Conservation (phyloP, 2,113 vertebrate species). For the Notarius quadriscutis region DNA sequence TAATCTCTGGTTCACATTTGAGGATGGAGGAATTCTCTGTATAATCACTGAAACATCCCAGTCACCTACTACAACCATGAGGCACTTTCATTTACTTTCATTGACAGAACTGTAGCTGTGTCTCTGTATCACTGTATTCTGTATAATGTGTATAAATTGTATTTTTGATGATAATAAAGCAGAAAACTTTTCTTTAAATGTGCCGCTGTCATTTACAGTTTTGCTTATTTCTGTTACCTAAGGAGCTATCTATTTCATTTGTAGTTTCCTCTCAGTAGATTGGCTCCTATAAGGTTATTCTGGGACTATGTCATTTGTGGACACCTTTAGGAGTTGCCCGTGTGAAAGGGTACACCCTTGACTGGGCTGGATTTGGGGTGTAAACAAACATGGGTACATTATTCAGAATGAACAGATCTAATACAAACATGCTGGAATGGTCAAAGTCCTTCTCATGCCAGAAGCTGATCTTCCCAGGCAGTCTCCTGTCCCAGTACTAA, state of each 20-base stretch:
- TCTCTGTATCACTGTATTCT: constrained; percentile 30
- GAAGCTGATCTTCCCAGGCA: too few species aligned
- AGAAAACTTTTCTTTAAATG: background rate
- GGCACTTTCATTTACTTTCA: background rate
- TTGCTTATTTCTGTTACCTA: background rate
- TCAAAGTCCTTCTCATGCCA: too few species aligned
- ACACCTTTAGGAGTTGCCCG: background rate
- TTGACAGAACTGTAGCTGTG: background rate
- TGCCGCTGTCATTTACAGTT: background rate
- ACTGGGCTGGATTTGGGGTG: background rate
- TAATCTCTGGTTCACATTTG: background rate
- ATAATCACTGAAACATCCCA: background rate
- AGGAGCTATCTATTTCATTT: background rate
- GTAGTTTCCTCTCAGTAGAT: background rate
- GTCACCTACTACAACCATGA: background rate
- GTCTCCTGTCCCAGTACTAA: too few species aligned
- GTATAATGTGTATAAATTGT: constrained; percentile 31
- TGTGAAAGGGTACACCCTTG: background rate
- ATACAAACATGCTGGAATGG: background rate
- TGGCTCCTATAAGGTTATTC: background rate
- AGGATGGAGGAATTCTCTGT: background rate
- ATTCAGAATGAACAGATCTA: background rate
- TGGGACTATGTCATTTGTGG: background rate
- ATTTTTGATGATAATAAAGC: constrained; percentile 29
- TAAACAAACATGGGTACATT: background rate